Base-by-base conservation (phyloP, 2,797 vertebrate genomes). In the Clarias laeviceps region DNA sequence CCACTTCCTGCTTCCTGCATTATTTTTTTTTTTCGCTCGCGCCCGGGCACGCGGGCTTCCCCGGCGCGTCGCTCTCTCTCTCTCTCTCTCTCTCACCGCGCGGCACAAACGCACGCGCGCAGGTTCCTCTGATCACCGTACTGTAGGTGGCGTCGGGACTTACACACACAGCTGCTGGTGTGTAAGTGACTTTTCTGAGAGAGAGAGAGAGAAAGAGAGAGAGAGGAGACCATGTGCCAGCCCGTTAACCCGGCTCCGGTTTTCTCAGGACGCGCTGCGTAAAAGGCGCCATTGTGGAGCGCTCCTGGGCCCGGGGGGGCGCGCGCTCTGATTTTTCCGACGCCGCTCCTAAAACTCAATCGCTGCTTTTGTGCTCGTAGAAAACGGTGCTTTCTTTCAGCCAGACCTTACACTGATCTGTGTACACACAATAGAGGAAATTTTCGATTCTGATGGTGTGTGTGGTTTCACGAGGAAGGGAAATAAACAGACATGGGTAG, bases 211-310 rank as follows among this genome's bases (percentile, higher is more conserved):
- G 45, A 50, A 11, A 45, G 40, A 45, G 40, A 9, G 40, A 9
- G 40, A 1, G 40, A 0, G 8, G 40, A 40, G 15, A 80, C n/a
- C 78, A 50, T 66, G 61, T 80, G 61, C 61, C 61, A 50, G 78
- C 20, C n/a, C 9, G 61, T 20, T 50, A 12, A 34, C 66, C 12
- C 57, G 86, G 87, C 92, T 92, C 89, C 87, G 84, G 94, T 94
- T 92, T 93, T 93, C 90, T 93, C 94, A 91, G 94, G 94, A 95
- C 95, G 92, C 72, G 83, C 89, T 88, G 90, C 89, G 93, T 94
- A 94, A 95, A 95, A 95, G 96, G 93, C 95, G 96, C 95, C 96
- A 96, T 97, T 96, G 96, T 96, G 94, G 94, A 95, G 92, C 93
- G 92, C 93, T 91, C 93, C 8, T 91, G 91, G 45, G 94, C 96